These are phyloP conservation scores for Gortyna flavago DNA, from an alignment of 2,888 invertebrate species.

Conservation along the genomic window DNA sequence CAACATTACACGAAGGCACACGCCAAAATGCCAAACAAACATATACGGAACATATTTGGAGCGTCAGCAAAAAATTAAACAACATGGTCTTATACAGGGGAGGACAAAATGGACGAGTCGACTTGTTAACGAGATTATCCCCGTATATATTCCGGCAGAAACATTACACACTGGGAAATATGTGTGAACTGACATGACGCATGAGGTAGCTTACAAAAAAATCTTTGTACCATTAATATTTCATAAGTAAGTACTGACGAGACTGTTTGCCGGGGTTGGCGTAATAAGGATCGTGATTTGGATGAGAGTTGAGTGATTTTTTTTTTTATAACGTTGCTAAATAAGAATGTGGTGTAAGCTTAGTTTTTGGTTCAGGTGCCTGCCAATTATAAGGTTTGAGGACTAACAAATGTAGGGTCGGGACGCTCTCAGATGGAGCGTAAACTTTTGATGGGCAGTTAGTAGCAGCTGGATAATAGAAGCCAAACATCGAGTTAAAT, in stretches of 20 bases:
- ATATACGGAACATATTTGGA: conserved; percentile 55
- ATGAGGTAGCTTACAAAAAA: conserved; percentile 55
- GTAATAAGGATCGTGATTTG: conserved; percentile 26
- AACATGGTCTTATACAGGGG: conserved; percentile 44
- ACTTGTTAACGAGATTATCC: conserved; percentile 72
- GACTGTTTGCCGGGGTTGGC: conserved; percentile 5
- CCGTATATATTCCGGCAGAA: conserved; percentile 41
- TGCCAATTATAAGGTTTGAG: neutral
- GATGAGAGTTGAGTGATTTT: conserved; percentile 1
- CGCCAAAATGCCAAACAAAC: conserved; percentile 40
- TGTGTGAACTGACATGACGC: conserved; percentile 53
- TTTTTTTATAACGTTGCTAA: neutral
- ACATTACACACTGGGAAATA: conserved; percentile 54
- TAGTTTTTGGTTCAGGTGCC: neutral
- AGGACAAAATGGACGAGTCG: conserved; percentile 60
- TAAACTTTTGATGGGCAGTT: neutral
- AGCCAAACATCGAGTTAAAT: neutral
- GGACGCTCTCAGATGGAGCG: neutral
- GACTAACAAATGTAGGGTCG: neutral
- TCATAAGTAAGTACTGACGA: conserved; percentile 42
- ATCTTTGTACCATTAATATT: conserved; percentile 58
- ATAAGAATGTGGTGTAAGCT: too few relatives aligned
- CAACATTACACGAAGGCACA: conserved; percentile 32
- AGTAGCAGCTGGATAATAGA: neutral
- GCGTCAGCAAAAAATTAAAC: conserved; percentile 56